Evolutionary conservation across 1,140 invertebrate genomes (phyloP).

Genomic region (Elysia chlorotica): DNA sequence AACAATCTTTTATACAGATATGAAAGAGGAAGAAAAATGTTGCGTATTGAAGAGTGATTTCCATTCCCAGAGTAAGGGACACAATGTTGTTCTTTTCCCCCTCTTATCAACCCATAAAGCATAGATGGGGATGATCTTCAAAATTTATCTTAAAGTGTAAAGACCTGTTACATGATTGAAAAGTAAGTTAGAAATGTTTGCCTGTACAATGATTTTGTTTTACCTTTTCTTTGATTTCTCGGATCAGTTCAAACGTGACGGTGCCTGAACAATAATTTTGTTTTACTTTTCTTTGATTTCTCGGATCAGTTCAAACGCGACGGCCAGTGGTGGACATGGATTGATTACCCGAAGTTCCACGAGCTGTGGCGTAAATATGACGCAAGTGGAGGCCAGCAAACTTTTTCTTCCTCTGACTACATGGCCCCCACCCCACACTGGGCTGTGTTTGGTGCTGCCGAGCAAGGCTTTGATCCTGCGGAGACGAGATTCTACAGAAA

Average conservation of each 20-base stretch:
- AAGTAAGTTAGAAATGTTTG: background rate
- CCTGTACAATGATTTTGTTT: background rate
- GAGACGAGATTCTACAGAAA: constrained; percentile 68
- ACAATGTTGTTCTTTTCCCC: no score
- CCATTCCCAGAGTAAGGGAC: no score
- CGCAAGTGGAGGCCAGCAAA: constrained; percentile 52
- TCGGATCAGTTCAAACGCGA: constrained; percentile 65
- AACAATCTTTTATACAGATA: no score
- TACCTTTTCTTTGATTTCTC: background rate
- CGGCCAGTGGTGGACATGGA: constrained; percentile 71
- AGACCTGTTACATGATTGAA: background rate
- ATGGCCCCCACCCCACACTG: constrained; percentile 67
- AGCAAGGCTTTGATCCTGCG: constrained; percentile 70
- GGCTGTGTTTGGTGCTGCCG: constrained; percentile 68
- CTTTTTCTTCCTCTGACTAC: constrained; percentile 68
- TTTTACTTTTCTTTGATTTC: constrained; percentile 36
- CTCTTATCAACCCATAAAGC: no score
- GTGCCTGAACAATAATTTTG: no score
- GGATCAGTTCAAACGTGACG: no score
- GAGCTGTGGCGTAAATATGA: constrained; percentile 62
- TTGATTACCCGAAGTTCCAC: constrained; percentile 70
- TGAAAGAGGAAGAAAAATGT: no score
- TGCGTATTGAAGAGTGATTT: no score
- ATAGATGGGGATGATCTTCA: no score
- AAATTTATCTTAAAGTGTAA: background rate